phyloP scores from a whole-genome alignment of 2,797 vertebrate species.

The Atherinosoma microstoma region DNA sequence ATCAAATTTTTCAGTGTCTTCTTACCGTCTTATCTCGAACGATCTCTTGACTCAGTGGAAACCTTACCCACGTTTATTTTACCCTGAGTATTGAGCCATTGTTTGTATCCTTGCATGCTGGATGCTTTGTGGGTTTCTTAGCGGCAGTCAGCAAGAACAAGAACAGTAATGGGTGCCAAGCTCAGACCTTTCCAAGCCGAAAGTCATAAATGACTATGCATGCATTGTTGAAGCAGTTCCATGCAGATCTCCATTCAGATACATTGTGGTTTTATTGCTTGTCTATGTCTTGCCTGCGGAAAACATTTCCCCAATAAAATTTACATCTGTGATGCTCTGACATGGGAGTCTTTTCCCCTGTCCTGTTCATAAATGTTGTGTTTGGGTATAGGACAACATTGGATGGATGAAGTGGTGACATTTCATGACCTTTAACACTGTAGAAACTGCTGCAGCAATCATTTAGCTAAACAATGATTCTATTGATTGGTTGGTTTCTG shows the following conservation, averaged over 20 bases:
- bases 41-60: conserved; percentile 49
- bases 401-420: conserved; percentile 19
- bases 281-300: conserved; percentile 64
- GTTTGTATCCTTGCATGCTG: conserved; percentile 62
- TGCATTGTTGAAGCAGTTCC: conserved; percentile 49
- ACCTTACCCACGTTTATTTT: conserved; percentile 52
- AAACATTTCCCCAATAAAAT: conserved; percentile 67
- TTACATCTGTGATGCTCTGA: conserved; percentile 52
- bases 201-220: conserved; percentile 67
- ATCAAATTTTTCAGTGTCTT: conserved; percentile 14
- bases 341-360: conserved; percentile 40
- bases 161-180: conserved; percentile 49
- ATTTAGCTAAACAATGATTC: background rate
- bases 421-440: conserved; percentile 5
- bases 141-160: conserved; percentile 42
- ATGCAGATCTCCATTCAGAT: conserved; percentile 60
- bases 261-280: conserved; percentile 67
- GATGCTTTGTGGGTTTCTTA: conserved; percentile 52
- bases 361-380: conserved; percentile 43
- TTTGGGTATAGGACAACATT: conserved; percentile 42
- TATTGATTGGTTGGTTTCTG: no score
- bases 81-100: conserved; percentile 44
- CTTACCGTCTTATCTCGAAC: conserved; percentile 35
- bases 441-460: no score
- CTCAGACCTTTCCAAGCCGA: conserved; percentile 58